Conservation (phyloP, 2,113 vertebrate genomes). For the Piprites chloris region DNA sequence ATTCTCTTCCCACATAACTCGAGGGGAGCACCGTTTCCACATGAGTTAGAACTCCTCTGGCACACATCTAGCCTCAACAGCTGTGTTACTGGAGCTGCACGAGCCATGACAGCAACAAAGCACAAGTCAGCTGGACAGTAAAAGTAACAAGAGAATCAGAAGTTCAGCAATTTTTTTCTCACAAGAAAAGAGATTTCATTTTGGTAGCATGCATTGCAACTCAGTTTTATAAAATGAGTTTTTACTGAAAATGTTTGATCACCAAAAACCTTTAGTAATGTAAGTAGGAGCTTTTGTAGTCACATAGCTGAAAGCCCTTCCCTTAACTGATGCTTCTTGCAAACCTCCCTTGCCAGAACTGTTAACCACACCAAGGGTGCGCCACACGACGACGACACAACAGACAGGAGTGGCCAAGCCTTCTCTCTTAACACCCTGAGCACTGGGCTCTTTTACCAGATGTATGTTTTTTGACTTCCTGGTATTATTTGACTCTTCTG, state of each 20-base stretch:
- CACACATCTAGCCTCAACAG: background rate
- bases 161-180: background rate
- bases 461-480: background rate
- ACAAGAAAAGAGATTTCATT: background rate
- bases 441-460: background rate
- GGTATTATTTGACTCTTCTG: background rate
- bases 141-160: background rate
- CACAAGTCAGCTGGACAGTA: background rate
- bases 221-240: conserved; percentile 60
- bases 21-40: conserved; percentile 93
- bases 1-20: conserved; percentile 97
- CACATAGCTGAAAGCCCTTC: conserved; percentile 29
- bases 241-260: conserved; percentile 48
- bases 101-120: background rate
- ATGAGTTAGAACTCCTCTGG: conserved; percentile 67
- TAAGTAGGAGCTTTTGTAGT: conserved; percentile 62
- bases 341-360: background rate
- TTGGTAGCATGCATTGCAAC: conserved; percentile 7
- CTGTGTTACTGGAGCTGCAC: background rate
- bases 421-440: background rate
- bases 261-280: conserved; percentile 45
- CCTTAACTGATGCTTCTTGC: conserved; percentile 31
- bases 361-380: background rate
- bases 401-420: background rate
- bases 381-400: background rate